Conservation (phyloP, 2,113 vertebrate genomes). For the Phylloscopus trochiloides region DNA sequence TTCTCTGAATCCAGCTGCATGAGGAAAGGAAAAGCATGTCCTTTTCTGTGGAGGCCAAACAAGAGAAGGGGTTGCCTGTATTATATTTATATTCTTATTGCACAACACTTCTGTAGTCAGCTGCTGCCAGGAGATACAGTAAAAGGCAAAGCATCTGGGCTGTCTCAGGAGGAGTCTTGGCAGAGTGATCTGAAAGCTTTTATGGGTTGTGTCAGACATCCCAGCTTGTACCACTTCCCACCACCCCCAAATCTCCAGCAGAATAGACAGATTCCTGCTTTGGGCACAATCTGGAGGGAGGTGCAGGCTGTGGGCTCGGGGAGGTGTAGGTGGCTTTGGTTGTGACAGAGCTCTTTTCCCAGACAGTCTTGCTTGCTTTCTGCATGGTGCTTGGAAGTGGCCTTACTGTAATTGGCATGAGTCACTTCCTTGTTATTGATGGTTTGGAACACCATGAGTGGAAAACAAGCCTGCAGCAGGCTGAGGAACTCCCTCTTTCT, state of each 20-base stretch:
- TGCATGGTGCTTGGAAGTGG: not conserved
- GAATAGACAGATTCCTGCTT: not conserved
- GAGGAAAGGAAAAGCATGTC: not conserved
- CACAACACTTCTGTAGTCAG: not conserved
- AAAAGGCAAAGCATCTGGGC: not conserved
- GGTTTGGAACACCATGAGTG: not conserved
- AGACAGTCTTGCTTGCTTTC: not conserved
- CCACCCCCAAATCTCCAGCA: not conserved
- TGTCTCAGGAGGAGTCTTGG: not conserved
- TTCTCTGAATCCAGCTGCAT: not conserved
- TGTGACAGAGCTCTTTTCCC: not conserved
- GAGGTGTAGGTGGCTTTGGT: not conserved
- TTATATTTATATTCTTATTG: not conserved
- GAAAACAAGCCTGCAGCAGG: not conserved
- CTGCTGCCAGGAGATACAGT: not conserved
- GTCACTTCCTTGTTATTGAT: constrained; percentile 23
- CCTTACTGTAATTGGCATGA: constrained; percentile 22
- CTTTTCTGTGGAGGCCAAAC: not conserved
- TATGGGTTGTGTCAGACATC: not conserved
- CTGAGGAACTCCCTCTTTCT: not conserved
- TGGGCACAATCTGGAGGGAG: not conserved
- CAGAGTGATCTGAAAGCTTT: not conserved
- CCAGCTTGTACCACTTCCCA: not conserved
- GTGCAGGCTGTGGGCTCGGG: fast-evolving
- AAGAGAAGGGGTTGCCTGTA: not conserved